Conservation (phyloP, 2,888 invertebrate genomes). For the Cryptops parisi region DNA sequence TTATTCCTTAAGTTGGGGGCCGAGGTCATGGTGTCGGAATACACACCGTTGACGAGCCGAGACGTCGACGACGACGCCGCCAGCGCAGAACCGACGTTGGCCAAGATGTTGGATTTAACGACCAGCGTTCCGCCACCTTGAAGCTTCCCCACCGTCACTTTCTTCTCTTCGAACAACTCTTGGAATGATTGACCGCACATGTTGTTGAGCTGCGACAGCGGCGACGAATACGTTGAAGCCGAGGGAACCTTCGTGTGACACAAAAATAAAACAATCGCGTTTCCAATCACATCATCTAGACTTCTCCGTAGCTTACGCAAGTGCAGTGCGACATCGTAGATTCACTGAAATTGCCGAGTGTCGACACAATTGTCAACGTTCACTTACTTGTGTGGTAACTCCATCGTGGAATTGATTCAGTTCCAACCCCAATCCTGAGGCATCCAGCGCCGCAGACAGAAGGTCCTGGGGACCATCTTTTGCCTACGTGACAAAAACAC, state of each 20-base stretch:
- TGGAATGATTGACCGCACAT: constrained; percentile 4
- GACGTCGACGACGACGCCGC: neutral
- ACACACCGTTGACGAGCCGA: neutral
- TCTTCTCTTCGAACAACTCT: neutral
- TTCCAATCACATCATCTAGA: too few species aligned
- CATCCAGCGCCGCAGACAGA: constrained; percentile 25
- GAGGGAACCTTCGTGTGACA: too few species aligned
- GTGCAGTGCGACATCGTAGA: too few species aligned
- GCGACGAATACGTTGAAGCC: neutral
- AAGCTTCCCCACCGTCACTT: neutral
- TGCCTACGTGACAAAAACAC: too few species aligned
- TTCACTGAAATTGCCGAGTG: too few species aligned
- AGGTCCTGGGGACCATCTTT: constrained; percentile 19
- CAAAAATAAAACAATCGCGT: too few species aligned
- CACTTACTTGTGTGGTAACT: too few species aligned
- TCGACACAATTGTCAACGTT: too few species aligned
- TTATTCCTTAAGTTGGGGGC: constrained; percentile 18
- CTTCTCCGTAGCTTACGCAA: too few species aligned
- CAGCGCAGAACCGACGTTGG: too few species aligned
- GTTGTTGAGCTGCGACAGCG: constrained; percentile 6
- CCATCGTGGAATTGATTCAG: constrained; percentile 11
- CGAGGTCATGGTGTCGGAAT: neutral
- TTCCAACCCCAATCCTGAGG: constrained; percentile 24
- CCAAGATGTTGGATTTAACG: neutral
- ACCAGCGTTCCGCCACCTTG: neutral